These are phyloP conservation scores for Homalodisca vitripennis DNA, from an alignment of 1,140 invertebrate genomes.

Conservation along the genomic window DNA sequence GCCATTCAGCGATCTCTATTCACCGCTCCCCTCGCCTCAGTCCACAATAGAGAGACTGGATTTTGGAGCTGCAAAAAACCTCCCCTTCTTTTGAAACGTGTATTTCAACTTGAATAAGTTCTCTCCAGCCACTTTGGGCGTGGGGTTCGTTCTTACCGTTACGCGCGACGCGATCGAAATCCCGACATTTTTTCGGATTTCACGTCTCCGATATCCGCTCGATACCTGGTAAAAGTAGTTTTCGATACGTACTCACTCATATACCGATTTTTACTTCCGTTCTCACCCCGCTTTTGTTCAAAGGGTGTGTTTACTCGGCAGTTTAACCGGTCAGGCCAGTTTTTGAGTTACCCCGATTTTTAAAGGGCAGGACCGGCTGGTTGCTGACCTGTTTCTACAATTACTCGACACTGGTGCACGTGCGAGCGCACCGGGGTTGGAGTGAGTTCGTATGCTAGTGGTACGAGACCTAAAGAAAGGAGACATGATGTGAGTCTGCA, in stretches of 20 bases:
- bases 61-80: conserved; percentile 23
- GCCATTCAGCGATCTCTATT: conserved; percentile 16
- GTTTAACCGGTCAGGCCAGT: conserved; percentile 18
- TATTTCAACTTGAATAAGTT: conserved; percentile 26
- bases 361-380: conserved; percentile 9
- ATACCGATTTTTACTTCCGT: neutral
- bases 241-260: neutral
- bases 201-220: neutral
- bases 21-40: conserved; percentile 8
- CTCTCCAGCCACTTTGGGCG: conserved; percentile 24
- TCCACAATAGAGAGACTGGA: conserved; percentile 25
- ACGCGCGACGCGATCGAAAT: conserved; percentile 9
- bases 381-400: neutral
- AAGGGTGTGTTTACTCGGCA: too few species aligned
- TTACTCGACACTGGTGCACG: neutral
- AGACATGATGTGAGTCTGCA: too few species aligned
- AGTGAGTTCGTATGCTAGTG: too few species aligned
- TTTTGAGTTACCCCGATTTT: neutral
- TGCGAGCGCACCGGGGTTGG: too few species aligned
- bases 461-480: too few species aligned
- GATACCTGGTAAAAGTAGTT: neutral
- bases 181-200: neutral
- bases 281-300: neutral
- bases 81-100: conserved; percentile 26
- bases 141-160: conserved; percentile 21